phyloP scores from a whole-genome alignment of 2,113 vertebrate genomes.

The Burhinus oedicnemus region DNA sequence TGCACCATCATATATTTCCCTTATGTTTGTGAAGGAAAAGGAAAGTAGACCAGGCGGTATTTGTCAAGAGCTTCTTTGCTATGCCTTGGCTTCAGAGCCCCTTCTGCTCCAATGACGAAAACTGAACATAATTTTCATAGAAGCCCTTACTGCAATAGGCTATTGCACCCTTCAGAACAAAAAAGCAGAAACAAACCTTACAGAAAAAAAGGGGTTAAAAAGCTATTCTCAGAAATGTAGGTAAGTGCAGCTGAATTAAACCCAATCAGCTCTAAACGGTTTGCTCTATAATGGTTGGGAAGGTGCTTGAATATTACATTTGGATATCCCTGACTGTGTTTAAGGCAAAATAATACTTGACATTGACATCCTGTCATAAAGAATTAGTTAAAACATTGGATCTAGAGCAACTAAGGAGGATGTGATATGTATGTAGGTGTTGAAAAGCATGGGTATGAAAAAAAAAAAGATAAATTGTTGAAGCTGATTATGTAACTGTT shows the following conservation, averaged over 20 bases:
- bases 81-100: neutral
- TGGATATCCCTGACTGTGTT: neutral
- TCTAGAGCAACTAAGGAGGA: slow-evolving; percentile 30
- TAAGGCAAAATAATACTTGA: slow-evolving; percentile 18
- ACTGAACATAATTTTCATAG: neutral
- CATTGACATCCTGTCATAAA: slow-evolving; percentile 45
- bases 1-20: neutral
- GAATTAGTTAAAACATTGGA: slow-evolving; percentile 41
- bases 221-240: neutral
- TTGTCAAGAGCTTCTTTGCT: neutral
- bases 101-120: slow-evolving; percentile 6
- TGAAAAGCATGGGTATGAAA: slow-evolving; percentile 16
- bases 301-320: neutral
- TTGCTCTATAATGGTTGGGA: neutral
- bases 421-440: slow-evolving; percentile 60
- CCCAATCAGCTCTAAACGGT: neutral
- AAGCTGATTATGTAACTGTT: slow-evolving; percentile 7
- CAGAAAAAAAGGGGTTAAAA: neutral
- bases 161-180: neutral
- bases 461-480: neutral
- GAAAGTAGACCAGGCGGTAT: neutral
- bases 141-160: neutral
- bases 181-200: neutral
- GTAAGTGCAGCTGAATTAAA: neutral
- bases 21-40: neutral